These are phyloP conservation scores for Pyrgilauda ruficollis DNA, from an alignment of 2,113 vertebrate genomes.

Conservation along the genomic window DNA sequence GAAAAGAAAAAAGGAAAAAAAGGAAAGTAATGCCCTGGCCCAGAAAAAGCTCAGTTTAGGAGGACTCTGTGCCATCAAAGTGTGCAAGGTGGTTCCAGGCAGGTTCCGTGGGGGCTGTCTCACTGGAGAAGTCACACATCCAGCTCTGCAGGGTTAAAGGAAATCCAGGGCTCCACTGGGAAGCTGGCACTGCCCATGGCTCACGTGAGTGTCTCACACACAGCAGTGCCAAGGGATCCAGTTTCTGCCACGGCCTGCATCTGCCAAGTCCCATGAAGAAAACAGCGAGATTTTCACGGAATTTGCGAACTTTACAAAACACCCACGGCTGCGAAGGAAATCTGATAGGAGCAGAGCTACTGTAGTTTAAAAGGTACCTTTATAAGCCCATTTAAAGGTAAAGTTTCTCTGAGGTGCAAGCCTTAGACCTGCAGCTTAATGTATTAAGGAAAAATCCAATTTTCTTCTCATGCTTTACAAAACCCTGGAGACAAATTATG, in stretches of 20 bases:
- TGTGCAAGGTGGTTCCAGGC: neutral
- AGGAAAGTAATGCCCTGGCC: neutral
- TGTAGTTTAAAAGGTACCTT: neutral
- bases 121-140: neutral
- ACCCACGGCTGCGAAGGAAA: neutral
- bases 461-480: neutral
- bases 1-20: neutral
- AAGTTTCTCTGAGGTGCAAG: neutral
- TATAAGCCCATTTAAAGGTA: neutral
- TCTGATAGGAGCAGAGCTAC: neutral
- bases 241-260: conserved; percentile 29
- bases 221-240: conserved; percentile 33
- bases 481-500: neutral
- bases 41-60: neutral
- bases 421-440: neutral
- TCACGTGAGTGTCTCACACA: conserved; percentile 41
- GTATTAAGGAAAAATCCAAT: neutral
- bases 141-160: conserved; percentile 24
- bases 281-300: neutral
- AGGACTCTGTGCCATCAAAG: neutral
- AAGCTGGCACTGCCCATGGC: conserved; percentile 33
- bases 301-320: neutral
- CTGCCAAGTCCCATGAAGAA: conserved; percentile 49
- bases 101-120: neutral
- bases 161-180: conserved; percentile 1